Percentiles rank a stretch among this genome's conserved stretches.
Evolutionary conservation across 2,113 vertebrate species (phyloP).

Genomic region (Petroica traversi): DNA sequence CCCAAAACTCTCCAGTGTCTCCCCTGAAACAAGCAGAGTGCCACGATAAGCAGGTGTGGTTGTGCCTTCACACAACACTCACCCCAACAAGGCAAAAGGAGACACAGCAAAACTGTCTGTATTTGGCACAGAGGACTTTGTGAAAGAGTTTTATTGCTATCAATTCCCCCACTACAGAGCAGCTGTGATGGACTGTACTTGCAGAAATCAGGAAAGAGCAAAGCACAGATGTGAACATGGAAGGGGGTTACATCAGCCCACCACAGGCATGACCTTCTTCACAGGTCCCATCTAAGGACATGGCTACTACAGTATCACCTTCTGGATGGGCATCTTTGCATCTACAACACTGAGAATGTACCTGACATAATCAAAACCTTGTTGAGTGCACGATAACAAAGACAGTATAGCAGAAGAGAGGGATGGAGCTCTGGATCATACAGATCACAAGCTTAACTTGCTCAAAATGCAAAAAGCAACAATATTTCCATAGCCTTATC

Average conservation of each 20-base stretch:
- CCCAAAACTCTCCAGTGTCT: neutral
- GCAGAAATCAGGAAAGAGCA: neutral
- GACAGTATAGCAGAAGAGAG: neutral
- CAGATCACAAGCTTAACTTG: neutral
- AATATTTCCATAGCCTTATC: neutral
- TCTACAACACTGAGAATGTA: fast-evolving
- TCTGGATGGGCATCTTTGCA: neutral
- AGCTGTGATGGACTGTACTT: neutral
- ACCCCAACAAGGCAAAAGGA: neutral
- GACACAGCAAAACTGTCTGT: neutral
- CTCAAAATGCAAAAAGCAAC: neutral
- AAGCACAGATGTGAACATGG: neutral
- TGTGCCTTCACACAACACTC: fast-evolving
- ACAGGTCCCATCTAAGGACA: fast-evolving
- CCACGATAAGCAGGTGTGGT: fast-evolving
- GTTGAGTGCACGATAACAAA: neutral
- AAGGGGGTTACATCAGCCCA: neutral
- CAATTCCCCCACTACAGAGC: fast-evolving
- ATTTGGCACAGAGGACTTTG: fast-evolving
- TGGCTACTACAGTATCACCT: fast-evolving
- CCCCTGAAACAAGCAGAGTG: neutral
- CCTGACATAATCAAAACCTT: neutral
- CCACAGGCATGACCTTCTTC: fast-evolving
- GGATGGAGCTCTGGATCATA: fast-evolving
- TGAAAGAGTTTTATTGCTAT: neutral